phyloP scores from a whole-genome alignment of 2,888 invertebrate genomes.

The Nematopogon swammerdamellus region DNA sequence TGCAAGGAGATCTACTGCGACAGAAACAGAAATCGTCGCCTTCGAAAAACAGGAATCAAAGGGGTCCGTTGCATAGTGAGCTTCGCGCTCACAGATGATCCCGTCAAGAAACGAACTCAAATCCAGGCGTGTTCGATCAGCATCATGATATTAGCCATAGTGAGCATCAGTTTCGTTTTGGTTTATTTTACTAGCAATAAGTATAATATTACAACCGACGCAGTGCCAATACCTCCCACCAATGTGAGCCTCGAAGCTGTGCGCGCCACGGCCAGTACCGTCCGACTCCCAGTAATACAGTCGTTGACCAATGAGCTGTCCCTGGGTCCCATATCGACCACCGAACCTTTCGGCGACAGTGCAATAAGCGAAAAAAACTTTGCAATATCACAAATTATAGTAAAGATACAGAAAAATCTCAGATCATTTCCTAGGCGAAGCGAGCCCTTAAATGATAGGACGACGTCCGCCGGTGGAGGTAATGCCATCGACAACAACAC shows the following conservation, averaged over 20 bases:
- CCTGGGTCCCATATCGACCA: constrained; percentile 14
- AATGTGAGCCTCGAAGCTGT: background rate
- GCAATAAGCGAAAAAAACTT: constrained; percentile 22
- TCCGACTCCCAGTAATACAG: background rate
- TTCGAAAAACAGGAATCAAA: constrained; percentile 39
- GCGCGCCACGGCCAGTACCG: background rate
- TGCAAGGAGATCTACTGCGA: constrained; percentile 22
- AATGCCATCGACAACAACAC: constrained; percentile 34
- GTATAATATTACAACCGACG: constrained; percentile 11
- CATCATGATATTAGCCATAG: constrained; percentile 49
- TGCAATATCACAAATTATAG: constrained; percentile 25
- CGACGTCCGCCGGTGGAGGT: constrained; percentile 3
- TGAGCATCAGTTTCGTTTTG: constrained; percentile 49
- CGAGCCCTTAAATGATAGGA: constrained; percentile 17
- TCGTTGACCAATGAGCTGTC: background rate
- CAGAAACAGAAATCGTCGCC: constrained; percentile 19
- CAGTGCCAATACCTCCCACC: background rate
- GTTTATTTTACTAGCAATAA: constrained; percentile 45
- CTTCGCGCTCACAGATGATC: constrained; percentile 39
- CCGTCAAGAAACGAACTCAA: constrained; percentile 44
- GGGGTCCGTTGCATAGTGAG: constrained; percentile 46
- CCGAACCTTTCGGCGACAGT: constrained; percentile 15
- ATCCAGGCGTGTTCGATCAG: constrained; percentile 54
- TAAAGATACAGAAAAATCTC: constrained; percentile 43
- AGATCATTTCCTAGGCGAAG: constrained; percentile 26